Evolutionary conservation across 2,113 vertebrate species (phyloP).

Genomic region (Lamprotornis superbus): DNA sequence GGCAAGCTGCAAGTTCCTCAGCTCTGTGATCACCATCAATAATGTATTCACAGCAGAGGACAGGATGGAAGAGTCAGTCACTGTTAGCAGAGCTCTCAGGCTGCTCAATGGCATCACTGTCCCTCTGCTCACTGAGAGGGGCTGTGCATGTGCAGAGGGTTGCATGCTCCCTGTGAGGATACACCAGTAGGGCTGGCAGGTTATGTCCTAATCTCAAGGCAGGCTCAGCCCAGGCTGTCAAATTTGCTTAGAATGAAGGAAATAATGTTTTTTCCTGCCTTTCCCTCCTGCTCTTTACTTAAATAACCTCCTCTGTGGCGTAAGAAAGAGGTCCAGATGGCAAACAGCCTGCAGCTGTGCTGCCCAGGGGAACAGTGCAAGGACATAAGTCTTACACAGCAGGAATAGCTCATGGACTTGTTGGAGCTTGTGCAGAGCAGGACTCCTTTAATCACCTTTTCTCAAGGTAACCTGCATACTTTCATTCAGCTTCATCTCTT

Average conservation of each 20-base stretch:
- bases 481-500: neutral
- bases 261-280: neutral
- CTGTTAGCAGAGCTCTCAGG: constrained; percentile 7
- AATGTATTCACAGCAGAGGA: constrained; percentile 62
- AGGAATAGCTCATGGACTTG: neutral
- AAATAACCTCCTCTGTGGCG: neutral
- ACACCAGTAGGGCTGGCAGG: neutral
- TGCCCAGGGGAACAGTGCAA: accelerated
- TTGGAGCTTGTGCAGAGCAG: neutral
- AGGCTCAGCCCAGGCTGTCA: neutral
- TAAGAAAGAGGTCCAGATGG: neutral
- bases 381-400: accelerated
- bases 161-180: accelerated
- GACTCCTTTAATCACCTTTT: neutral
- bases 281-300: neutral
- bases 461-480: neutral
- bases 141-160: neutral
- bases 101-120: constrained; percentile 67
- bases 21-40: constrained; percentile 35
- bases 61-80: constrained; percentile 43
- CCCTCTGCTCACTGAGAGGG: accelerated
- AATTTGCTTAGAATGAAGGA: neutral
- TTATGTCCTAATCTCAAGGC: neutral
- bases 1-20: constrained; percentile 22
- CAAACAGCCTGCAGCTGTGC: neutral